phyloP scores from a whole-genome alignment of 1,140 invertebrate species.

The Cydia pomonella region DNA sequence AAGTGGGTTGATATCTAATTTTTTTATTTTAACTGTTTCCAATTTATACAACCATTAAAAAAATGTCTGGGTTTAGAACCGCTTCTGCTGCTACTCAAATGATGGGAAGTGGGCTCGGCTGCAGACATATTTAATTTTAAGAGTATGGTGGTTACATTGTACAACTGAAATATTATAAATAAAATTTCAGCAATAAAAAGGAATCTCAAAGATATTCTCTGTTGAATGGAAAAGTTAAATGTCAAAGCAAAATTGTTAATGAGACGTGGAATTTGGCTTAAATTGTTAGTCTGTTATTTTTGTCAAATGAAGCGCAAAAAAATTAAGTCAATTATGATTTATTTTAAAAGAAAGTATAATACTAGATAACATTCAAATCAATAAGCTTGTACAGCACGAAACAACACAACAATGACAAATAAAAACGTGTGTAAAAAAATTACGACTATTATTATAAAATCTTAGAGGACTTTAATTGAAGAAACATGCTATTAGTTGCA shows the following conservation, averaged over 20 bases:
- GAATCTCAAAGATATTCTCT: too few relatives aligned
- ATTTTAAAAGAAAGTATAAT: not conserved
- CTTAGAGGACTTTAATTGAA: not conserved
- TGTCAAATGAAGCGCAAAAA: not conserved
- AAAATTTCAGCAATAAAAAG: too few relatives aligned
- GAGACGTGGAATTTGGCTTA: not conserved
- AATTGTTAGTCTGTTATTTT: not conserved
- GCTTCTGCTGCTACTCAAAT: too few relatives aligned
- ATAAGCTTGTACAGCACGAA: not conserved
- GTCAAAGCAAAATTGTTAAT: not conserved
- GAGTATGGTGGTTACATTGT: too few relatives aligned
- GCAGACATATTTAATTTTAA: too few relatives aligned
- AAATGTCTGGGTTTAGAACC: too few relatives aligned
- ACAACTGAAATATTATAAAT: too few relatives aligned
- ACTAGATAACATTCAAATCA: not conserved
- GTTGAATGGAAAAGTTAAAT: too few relatives aligned
- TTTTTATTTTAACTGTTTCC: too few relatives aligned
- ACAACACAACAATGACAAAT: not conserved
- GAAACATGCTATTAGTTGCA: conserved; percentile 7
- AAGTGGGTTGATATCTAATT: too few relatives aligned
- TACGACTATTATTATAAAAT: not conserved
- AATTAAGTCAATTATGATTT: not conserved
- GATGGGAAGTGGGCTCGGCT: too few relatives aligned
- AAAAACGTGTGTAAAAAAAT: not conserved
- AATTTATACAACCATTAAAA: too few relatives aligned